Percentiles rank a stretch among this genome's conserved stretches.
Conservation (phyloP, 1,140 invertebrate species). For the Tetraneura akinire region DNA sequence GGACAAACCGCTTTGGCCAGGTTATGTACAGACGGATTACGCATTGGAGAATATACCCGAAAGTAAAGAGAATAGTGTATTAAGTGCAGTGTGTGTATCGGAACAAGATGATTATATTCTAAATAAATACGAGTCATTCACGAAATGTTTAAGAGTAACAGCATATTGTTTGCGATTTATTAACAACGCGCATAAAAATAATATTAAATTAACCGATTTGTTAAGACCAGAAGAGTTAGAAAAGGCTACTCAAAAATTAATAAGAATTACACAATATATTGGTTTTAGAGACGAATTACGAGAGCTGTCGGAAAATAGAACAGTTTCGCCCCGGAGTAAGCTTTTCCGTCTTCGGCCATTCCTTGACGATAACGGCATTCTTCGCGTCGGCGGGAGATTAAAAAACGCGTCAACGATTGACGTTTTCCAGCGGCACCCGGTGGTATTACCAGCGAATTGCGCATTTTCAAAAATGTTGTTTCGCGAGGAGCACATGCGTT, state of each 20-base stretch:
- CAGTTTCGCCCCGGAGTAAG: not conserved
- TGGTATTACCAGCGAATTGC: not conserved
- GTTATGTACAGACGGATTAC: not conserved
- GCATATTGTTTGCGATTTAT: not conserved
- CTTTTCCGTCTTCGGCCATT: not conserved
- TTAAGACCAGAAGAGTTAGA: not conserved
- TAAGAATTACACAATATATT: not conserved
- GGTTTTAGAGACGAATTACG: not conserved
- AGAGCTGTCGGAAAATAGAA: not conserved
- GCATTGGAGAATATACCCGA: not conserved
- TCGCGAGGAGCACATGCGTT: not conserved
- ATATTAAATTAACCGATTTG: not conserved
- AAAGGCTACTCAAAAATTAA: not conserved
- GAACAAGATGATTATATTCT: not conserved
- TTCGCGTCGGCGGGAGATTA: not conserved
- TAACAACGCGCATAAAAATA: not conserved
- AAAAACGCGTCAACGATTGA: not conserved
- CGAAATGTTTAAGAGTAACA: not conserved
- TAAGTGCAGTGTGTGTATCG: not conserved
- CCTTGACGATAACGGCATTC: not conserved
- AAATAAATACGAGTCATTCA: not conserved
- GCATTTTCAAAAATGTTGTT: not conserved
- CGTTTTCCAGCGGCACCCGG: not conserved
- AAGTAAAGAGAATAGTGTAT: not conserved
- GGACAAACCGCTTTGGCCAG: not conserved